A percentile compares a stretch with the other conserved stretches of the same genome.
Conservation (phyloP, 2,113 vertebrate species). For the Tursiops truncatus region DNA sequence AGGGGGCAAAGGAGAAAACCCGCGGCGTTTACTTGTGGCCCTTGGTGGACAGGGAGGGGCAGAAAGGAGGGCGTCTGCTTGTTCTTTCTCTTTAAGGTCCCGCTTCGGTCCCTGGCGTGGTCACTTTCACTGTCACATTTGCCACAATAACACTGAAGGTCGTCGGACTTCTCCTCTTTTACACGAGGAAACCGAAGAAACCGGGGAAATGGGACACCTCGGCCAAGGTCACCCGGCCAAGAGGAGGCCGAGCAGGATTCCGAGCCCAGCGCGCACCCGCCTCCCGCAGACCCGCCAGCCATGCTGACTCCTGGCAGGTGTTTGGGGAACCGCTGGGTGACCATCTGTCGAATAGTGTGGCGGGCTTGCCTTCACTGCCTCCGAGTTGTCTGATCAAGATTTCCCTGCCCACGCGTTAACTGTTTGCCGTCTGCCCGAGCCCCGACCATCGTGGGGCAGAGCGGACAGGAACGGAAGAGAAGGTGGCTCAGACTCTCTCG, state of each 20-base stretch:
- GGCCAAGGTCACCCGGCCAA: background rate
- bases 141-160: background rate
- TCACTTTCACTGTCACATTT: background rate
- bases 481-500: fast-evolving
- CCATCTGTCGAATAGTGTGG: background rate
- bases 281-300: fast-evolving
- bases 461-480: fast-evolving
- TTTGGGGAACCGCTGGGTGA: background rate
- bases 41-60: fast-evolving
- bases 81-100: background rate
- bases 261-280: fast-evolving
- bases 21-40: fast-evolving
- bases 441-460: background rate
- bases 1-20: background rate
- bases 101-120: background rate
- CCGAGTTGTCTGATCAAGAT: background rate
- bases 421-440: background rate
- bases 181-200: background rate
- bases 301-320: background rate
- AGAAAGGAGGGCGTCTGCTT: background rate
- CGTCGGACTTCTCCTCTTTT: background rate
- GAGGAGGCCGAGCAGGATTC: background rate
- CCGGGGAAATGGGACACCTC: fast-evolving
- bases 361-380: background rate
- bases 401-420: fast-evolving